Evolutionary conservation across 2,888 invertebrate genomes (phyloP).

Genomic region (Oscheius myriophilus): DNA sequence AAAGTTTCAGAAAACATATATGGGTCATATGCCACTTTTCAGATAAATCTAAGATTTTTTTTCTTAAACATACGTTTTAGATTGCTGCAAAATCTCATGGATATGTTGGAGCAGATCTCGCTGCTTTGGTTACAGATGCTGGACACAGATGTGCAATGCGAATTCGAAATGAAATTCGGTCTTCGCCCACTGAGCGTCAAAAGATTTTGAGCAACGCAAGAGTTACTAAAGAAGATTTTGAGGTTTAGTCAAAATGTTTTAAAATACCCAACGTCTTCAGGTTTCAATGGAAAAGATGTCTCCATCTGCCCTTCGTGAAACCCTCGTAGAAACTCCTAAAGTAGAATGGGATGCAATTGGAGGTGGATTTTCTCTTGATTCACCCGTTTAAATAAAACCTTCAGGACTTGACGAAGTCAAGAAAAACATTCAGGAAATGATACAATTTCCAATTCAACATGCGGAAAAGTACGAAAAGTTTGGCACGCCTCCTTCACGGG

Average conservation of each 20-base stretch:
- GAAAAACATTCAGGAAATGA: conserved; percentile 92
- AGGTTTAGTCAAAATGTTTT: conserved; percentile 27
- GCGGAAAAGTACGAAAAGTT: conserved; percentile 99
- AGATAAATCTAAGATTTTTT: background rate
- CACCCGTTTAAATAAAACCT: conserved; percentile 38
- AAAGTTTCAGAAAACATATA: too few relatives aligned
- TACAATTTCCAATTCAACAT: conserved; percentile 98
- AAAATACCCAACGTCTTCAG: conserved; percentile 76
- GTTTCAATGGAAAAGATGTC: conserved; percentile 99
- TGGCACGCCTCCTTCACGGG: conserved; percentile 98
- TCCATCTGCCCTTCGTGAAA: conserved; percentile 96
- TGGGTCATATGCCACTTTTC: background rate
- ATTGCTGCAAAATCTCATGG: conserved; percentile 95
- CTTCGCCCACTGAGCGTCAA: conserved; percentile 98
- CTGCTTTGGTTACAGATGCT: conserved; percentile 89
- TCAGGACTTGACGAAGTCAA: conserved; percentile 41
- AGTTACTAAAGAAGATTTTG: conserved; percentile 78
- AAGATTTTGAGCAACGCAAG: conserved; percentile 95
- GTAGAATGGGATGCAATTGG: conserved; percentile 97
- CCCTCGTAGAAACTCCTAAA: conserved; percentile 97
- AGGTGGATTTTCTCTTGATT: conserved; percentile 72
- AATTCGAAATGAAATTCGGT: conserved; percentile 71
- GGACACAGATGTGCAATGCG: too few relatives aligned
- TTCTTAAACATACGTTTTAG: conserved; percentile 75
- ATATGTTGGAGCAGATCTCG: conserved; percentile 98